Base-by-base conservation (phyloP, 2,113 vertebrate species). In the Campylorhamphus procurvoides region DNA sequence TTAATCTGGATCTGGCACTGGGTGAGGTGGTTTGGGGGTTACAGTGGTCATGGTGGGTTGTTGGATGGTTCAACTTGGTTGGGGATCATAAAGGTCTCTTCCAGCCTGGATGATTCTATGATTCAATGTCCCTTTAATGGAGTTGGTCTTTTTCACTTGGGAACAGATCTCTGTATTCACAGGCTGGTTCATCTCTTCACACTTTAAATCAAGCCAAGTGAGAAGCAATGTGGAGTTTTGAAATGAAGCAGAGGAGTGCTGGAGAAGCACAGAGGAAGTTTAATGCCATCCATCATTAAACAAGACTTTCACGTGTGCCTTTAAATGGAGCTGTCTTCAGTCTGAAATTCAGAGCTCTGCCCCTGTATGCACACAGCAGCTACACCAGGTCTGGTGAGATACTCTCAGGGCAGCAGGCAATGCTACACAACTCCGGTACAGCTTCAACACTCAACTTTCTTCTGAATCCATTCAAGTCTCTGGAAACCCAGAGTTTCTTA, bases 251-350 rank as follows among this genome's bases (percentile, higher is more conserved):
- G 14, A 19, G 19, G 39, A 37, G 31, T 5, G 1, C 7, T 9
- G 18, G 12, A 60, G 31, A n/a, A 44, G 40, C 18, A 19, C 0
- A 1, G 24, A 87, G 39, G 4, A 33, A 52, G 23, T 78, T 74
- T 74, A 71, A 80, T 75, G 23, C 17, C 35, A 29, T 28, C 42
- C 50, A 4, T 37, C 27, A n/a, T 8, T 20, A 13, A 31, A 14
- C 28, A 71, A 19, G 14, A 73, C 22, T 11, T 12, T 29, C 49
- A 42, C 0, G 0, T 1, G 1, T 4, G 17, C 9, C 29, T 56
- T n/a, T 14, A 28, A 39, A 12, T 49, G 29, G 3, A 39, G 14
- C 19, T 33, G 29, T 16, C 12, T 5, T 22, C 7, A 18, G 23
- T 10, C 23, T 16, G 4, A n/a, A 35, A 24, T 16, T 7, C 25